A percentile compares a stretch with the other conserved stretches of the same genome.
These are phyloP conservation scores for Euschistus heros DNA, from an alignment of 1,140 invertebrate genomes.

Conservation along the genomic window DNA sequence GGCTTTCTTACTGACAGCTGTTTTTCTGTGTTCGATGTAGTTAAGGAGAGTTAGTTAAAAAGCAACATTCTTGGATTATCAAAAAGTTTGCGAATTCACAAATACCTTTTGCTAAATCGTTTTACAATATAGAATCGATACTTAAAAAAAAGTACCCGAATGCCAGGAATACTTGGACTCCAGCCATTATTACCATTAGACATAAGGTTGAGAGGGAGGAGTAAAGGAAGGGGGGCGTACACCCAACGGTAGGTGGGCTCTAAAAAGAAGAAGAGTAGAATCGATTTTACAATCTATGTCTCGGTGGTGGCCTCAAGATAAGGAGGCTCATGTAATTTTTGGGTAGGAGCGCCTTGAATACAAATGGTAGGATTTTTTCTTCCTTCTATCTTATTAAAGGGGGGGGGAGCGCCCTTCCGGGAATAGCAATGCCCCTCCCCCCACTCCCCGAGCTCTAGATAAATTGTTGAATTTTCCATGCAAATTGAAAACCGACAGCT, in stretches of 20 bases:
- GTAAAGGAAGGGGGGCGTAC: no score
- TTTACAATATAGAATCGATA: no score
- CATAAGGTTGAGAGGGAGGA: no score
- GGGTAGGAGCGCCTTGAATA: constrained; percentile 1
- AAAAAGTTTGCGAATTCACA: no score
- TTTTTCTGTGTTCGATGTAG: no score
- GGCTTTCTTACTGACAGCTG: no score
- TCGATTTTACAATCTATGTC: constrained; percentile 16
- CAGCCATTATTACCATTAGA: no score
- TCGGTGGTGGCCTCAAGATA: constrained; percentile 3
- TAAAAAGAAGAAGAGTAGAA: constrained; percentile 4
- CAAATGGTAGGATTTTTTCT: constrained; percentile 13
- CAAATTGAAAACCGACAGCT: constrained; percentile 17
- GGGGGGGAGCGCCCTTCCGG: constrained; percentile 1
- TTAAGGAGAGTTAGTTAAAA: no score
- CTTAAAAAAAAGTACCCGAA: no score
- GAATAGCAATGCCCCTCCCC: constrained; percentile 2
- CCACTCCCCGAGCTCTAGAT: neutral
- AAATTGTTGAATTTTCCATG: constrained; percentile 17
- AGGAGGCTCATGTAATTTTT: constrained; percentile 15
- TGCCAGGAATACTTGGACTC: no score
- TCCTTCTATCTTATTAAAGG: constrained; percentile 11
- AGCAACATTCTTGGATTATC: no score
- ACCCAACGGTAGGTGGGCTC: neutral
- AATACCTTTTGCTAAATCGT: no score